Evolutionary conservation across 1,140 invertebrate genomes (phyloP).

Genomic region (Anastrepha obliqua): DNA sequence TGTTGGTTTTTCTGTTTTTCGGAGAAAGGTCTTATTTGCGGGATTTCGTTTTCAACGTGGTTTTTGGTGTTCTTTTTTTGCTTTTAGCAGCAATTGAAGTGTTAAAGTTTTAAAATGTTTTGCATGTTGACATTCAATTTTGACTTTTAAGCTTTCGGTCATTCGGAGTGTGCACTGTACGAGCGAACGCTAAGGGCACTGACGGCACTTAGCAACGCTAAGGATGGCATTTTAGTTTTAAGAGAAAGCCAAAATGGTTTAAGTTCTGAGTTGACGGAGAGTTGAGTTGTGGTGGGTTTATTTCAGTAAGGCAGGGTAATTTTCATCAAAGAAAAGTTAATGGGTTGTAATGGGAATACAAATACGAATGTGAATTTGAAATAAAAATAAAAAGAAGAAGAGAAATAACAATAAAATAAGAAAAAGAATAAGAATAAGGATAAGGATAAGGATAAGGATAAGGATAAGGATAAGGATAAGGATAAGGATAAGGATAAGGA

Average conservation of each 20-base stretch:
- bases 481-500: too few relatives aligned
- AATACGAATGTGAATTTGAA: too few relatives aligned
- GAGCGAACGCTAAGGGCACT: background rate
- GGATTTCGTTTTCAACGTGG: background rate
- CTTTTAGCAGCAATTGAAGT: slow-evolving; percentile 4
- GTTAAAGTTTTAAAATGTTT: slow-evolving; percentile 21
- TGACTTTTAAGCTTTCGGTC: slow-evolving; percentile 21
- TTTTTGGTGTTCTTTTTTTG: slow-evolving; percentile 6
- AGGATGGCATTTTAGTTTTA: background rate
- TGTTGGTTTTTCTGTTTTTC: background rate
- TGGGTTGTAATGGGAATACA: too few relatives aligned
- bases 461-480: too few relatives aligned
- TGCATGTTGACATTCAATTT: slow-evolving; percentile 4
- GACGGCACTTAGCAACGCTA: background rate
- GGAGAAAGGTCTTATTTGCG: background rate
- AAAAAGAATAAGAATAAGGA: too few relatives aligned
- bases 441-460: too few relatives aligned
- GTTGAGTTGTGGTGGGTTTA: background rate
- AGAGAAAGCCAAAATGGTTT: background rate
- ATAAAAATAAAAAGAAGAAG: too few relatives aligned
- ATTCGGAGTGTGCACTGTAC: background rate
- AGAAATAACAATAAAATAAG: too few relatives aligned
- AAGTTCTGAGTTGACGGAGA: background rate
- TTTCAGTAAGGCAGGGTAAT: too few relatives aligned
- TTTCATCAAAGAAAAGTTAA: too few relatives aligned